phyloP scores from a whole-genome alignment of 2,113 vertebrate genomes.

The Lepus americanus region DNA sequence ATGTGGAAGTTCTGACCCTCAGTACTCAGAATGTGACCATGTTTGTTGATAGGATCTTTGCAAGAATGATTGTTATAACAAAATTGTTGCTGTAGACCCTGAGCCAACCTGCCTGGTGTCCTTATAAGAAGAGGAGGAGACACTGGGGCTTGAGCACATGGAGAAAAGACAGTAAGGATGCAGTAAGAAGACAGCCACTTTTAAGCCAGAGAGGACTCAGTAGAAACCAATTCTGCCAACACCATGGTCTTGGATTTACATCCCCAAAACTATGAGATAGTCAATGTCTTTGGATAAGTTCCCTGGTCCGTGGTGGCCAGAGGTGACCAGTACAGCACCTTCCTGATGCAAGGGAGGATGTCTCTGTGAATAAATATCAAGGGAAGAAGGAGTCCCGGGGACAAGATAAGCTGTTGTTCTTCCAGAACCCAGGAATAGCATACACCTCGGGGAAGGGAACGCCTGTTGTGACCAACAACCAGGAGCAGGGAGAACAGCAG shows the following conservation, averaged over 20 bases:
- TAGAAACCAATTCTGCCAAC: neutral
- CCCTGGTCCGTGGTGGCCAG: accelerated
- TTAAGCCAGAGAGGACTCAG: neutral
- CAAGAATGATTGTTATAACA: neutral
- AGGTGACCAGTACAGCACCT: neutral
- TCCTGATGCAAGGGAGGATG: neutral
- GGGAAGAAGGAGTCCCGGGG: neutral
- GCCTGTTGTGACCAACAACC: neutral
- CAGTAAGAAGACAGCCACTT: neutral
- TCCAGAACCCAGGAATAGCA: neutral
- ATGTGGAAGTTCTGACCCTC: neutral
- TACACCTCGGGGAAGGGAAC: neutral
- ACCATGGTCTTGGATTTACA: neutral
- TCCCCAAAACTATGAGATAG: neutral
- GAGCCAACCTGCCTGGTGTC: neutral
- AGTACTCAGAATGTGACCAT: neutral
- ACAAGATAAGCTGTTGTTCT: neutral
- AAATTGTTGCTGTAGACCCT: no score
- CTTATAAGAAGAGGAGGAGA: neutral
- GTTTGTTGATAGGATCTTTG: neutral
- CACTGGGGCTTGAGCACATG: neutral
- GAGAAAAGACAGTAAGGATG: neutral
- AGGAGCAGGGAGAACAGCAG: neutral
- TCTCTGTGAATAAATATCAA: neutral
- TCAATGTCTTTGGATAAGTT: neutral